These are phyloP conservation scores for Caenorhabditis drosophilae DNA, from an alignment of 2,888 invertebrate species.

Conservation along the genomic window DNA sequence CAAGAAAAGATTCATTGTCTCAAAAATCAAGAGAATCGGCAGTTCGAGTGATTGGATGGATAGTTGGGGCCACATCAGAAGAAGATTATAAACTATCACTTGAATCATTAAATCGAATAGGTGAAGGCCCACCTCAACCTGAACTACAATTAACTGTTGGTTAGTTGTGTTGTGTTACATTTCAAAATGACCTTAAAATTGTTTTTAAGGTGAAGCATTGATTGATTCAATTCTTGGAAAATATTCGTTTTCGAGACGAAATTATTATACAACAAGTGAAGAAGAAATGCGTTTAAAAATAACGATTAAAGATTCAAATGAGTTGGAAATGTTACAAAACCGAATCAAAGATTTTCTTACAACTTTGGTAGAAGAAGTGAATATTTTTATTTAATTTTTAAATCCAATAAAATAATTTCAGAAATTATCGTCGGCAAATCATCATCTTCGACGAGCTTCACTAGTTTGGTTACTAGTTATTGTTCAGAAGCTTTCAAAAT, in stretches of 20 bases:
- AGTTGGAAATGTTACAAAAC: neutral
- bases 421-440: slow-evolving; percentile 38
- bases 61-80: slow-evolving; percentile 9
- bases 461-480: slow-evolving; percentile 53
- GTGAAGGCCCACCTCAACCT: slow-evolving; percentile 56
- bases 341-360: neutral
- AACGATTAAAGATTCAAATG: slow-evolving; percentile 6
- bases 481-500: slow-evolving; percentile 24
- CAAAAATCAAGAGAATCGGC: slow-evolving; percentile 35
- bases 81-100: slow-evolving; percentile 7
- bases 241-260: slow-evolving; percentile 22
- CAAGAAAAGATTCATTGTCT: slow-evolving; percentile 47
- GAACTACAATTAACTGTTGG: slow-evolving; percentile 57
- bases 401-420: too few relatives aligned
- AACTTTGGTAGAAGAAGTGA: neutral
- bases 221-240: slow-evolving; percentile 34
- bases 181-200: too few relatives aligned
- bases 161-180: too few relatives aligned
- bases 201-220: slow-evolving; percentile 31
- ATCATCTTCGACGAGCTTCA: slow-evolving; percentile 51
- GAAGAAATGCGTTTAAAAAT: slow-evolving; percentile 3
- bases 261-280: slow-evolving; percentile 17
- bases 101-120: slow-evolving; percentile 34
- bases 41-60: slow-evolving; percentile 30
- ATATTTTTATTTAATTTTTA: too few relatives aligned